Base-by-base conservation (phyloP, 1,140 invertebrate species). In the Ruditapes philippinarum region DNA sequence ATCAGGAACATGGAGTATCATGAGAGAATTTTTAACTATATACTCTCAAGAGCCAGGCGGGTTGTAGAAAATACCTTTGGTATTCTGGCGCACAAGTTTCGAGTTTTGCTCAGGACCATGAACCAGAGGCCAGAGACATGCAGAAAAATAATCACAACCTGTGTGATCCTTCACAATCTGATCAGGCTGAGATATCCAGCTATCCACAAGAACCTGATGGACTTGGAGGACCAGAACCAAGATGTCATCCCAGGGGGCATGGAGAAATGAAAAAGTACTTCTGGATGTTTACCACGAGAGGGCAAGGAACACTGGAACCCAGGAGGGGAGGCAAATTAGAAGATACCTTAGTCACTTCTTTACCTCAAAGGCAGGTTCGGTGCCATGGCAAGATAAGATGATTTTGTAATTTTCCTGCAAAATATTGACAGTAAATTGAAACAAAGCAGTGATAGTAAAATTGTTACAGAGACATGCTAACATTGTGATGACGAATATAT, bases 21-120 rank as follows among this genome's bases (percentile, higher is more conserved):
- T 51, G 76, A 92, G 80, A 70, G 87, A 74, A 80, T 95, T 49
- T 95, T 92, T 83, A 95, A 96, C 87, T 96, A 96, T 82, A 85
- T 95, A 89, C 88, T 96, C 51, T 94, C 92, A 70, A 88, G 95
- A 79, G 95, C 93, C 60, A 92, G 95, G 82, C 93, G 95, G 89
- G 94, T 95, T 14, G 49, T 78, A 0, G 90, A 91, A 73, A 90
- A 86, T 70, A 62, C 76, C 19, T 91, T 89, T 82, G 87, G 87
- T 22, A 89, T 73, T 60, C 22, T 89, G 49, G 76, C 42, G 57
- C 83, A 90, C 40, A 86, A 33, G 49, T 86, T 86, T 73, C 33
- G 54, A 73, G n/a, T 33, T 80, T 86, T 86, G 54, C 89, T 79
- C 40, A 42, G 11, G 42, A 73, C 42, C 11, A 79, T 70, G n/a